Base-by-base conservation (phyloP, 64 coral and sea anemone genomes). In the Orbicella faveolata region DNA sequence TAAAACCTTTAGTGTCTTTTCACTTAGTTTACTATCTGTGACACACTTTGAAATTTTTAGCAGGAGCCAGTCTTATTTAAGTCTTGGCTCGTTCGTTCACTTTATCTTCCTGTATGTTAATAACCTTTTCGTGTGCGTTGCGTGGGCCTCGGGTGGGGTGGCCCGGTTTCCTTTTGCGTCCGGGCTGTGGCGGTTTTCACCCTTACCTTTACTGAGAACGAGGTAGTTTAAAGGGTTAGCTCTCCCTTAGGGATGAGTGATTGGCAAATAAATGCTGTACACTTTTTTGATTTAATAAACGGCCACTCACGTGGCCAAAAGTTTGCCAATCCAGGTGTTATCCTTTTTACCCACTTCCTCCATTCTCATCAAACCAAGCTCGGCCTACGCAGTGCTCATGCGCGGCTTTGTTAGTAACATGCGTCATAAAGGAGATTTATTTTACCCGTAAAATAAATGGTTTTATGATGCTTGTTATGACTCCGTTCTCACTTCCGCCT, bases 371-470 rank as follows among this genome's bases (percentile, higher is more conserved):
- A 76, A 76, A 76, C 14, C 75, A 48, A 51, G 14, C 75, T 76
- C 36, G 20, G 75, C 75, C 75, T 76, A 76, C 37, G 75, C 75
- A 20, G 35, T 15, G 34, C 75, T 76, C 36, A 76, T 16, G 36
- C 20, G 26, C 36, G 20, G 37, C 75, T 76, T 44, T 76, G 2
- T 44, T 44, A 37, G 48, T 44, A 76, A 41, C 75, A 76, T 39
- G 37, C 36, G 37, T 15, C 75, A 76, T 37, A 76, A 76, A 76
- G 44, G 76, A 76, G 34, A 75, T 75, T 75, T 75, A 75, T 75
- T 75, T 75, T 75, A 75, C 73, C 73, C 11, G 73, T 75, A 75
- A 75, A 75, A 75, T 75, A 75, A 75, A 75, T 75, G 73, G 13
- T 75, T 75, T 75, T 75, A 75, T 75, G 73, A 36, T 75, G 30